phyloP scores from a whole-genome alignment of 2,797 vertebrate species.

The Clarias platycephalus region DNA sequence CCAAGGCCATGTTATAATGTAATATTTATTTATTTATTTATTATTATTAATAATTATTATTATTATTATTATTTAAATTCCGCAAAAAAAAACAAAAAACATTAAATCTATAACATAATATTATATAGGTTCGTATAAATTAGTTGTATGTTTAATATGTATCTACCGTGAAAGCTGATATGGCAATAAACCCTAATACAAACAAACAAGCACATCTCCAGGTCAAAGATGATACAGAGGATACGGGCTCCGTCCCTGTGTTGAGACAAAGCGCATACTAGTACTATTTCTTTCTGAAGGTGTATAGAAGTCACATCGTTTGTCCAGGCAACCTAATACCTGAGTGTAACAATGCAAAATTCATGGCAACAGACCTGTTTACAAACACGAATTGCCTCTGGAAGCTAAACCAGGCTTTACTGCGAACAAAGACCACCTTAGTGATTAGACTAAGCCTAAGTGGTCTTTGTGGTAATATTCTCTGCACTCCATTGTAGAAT shows the following conservation, averaged over 20 bases:
- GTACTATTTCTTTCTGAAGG: neutral
- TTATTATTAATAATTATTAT: no score
- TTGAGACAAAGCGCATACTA: neutral
- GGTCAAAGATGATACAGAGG: neutral
- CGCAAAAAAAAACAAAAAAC: no score
- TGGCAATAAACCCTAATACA: no score
- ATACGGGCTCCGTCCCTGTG: neutral
- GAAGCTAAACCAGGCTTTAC: constrained; percentile 6
- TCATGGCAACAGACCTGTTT: constrained; percentile 17
- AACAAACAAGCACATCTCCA: neutral
- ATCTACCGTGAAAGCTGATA: no score
- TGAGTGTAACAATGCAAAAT: constrained; percentile 5
- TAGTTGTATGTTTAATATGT: no score
- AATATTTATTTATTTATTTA: no score
- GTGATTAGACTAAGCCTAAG: neutral
- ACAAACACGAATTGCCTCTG: neutral
- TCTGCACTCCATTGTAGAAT: constrained; percentile 3
- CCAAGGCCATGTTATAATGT: no score
- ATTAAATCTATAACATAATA: no score
- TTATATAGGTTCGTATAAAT: no score
- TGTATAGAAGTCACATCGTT: neutral
- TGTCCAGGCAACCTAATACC: neutral
- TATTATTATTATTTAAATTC: no score
- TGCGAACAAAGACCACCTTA: constrained; percentile 5
- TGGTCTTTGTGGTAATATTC: constrained; percentile 19